phyloP scores from a whole-genome alignment of 2,113 vertebrate species.

The Alosa alosa region DNA sequence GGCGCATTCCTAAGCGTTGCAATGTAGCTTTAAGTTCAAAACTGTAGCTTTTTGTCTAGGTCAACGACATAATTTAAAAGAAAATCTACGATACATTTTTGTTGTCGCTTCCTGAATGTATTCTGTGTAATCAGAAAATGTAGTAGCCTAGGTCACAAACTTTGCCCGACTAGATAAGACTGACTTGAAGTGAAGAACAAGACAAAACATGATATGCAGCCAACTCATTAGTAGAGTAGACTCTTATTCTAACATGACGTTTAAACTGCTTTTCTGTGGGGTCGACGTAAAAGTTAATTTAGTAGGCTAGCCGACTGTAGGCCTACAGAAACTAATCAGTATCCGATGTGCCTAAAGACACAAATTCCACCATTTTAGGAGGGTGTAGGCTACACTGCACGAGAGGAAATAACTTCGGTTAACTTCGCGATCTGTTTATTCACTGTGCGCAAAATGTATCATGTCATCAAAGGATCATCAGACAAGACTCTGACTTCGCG shows the following conservation, averaged over 20 bases:
- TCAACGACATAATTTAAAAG: no score
- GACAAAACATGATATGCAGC: not conserved
- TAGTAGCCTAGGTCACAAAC: no score
- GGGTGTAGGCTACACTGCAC: not conserved
- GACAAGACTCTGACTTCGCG: not conserved
- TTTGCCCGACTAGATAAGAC: no score
- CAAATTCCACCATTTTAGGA: slow-evolving; percentile 10
- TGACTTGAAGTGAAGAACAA: not conserved
- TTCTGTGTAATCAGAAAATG: no score
- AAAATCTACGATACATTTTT: no score
- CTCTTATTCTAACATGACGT: no score
- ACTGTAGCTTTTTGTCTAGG: no score
- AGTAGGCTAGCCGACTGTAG: no score
- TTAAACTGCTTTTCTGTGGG: not conserved
- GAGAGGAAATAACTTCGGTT: not conserved
- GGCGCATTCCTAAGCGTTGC: no score
- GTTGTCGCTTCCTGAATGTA: no score
- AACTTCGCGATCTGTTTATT: not conserved
- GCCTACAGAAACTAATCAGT: not conserved
- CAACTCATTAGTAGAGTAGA: not conserved
- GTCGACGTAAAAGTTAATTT: not conserved
- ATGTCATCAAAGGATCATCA: not conserved
- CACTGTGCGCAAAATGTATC: not conserved
- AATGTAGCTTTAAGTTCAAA: no score
- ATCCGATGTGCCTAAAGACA: not conserved